These are phyloP conservation scores for Amphipyra tragopoginis DNA, from an alignment of 2,888 invertebrate genomes.

Conservation along the genomic window DNA sequence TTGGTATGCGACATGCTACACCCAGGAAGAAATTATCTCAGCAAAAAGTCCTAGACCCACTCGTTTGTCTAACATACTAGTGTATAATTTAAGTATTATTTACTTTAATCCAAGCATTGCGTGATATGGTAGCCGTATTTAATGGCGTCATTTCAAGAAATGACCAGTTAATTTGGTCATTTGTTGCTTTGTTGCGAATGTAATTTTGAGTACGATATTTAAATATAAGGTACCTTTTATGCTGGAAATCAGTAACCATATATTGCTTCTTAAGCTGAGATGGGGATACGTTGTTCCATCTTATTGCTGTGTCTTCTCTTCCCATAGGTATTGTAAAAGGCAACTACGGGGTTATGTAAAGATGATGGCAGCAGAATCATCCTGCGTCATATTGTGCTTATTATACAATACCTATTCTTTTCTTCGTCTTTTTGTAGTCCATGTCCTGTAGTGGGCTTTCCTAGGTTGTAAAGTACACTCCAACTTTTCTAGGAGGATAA, in stretches of 20 bases:
- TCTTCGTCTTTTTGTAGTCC: no score
- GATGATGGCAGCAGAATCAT: no score
- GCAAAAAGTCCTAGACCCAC: conserved; percentile 37
- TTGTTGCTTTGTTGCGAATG: conserved; percentile 55
- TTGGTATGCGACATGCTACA: conserved; percentile 26
- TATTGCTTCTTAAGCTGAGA: background rate
- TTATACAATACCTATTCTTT: no score
- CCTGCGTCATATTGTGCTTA: no score
- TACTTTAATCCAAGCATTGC: conserved; percentile 73
- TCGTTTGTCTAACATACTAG: conserved; percentile 42
- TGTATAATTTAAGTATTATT: conserved; percentile 71
- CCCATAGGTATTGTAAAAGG: no score
- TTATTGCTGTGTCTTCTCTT: no score
- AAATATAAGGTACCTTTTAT: background rate
- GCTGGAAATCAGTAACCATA: no score
- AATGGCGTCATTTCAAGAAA: conserved; percentile 60
- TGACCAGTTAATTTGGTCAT: conserved; percentile 58
- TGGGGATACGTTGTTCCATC: no score
- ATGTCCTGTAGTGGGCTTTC: no score
- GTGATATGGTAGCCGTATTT: conserved; percentile 61
- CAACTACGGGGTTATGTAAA: no score
- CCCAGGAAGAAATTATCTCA: conserved; percentile 39
- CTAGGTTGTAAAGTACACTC: no score
- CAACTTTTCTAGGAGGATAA: background rate
- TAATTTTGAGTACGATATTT: conserved; percentile 44